A percentile compares a stretch with the other conserved stretches of the same genome.
Evolutionary conservation across 2,113 vertebrate genomes (phyloP).

Genomic region (Pao palembangensis): DNA sequence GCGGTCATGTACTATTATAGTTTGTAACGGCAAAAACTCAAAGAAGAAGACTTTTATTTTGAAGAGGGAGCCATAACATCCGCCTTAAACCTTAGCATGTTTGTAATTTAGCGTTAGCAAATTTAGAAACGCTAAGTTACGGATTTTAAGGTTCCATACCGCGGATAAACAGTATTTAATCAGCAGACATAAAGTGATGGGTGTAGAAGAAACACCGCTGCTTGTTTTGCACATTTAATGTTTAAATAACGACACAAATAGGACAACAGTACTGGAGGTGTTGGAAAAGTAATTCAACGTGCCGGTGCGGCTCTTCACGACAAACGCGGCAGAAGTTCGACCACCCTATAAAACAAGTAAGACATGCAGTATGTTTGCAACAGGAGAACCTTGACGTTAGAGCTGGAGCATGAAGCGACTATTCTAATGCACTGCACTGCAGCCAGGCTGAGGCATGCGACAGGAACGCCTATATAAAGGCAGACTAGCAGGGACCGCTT

Average conservation of each 20-base stretch:
- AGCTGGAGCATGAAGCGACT: too few species aligned
- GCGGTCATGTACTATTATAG: too few species aligned
- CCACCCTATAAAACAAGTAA: constrained; percentile 4
- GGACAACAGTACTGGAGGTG: not conserved
- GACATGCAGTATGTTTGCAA: not conserved
- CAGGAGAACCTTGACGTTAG: too few species aligned
- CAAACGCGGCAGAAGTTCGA: constrained; percentile 1
- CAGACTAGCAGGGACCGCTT: too few species aligned
- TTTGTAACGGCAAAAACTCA: too few species aligned
- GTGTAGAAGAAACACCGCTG: not conserved
- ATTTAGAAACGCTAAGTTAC: constrained; percentile 13
- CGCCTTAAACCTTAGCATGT: too few species aligned
- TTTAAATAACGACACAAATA: not conserved
- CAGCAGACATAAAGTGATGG: not conserved
- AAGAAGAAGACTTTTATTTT: constrained; percentile 35
- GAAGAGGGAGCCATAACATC: constrained; percentile 1
- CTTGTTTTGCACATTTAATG: not conserved
- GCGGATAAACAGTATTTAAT: not conserved
- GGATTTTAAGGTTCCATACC: not conserved
- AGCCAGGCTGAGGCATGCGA: too few species aligned
- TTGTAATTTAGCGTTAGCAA: not conserved
- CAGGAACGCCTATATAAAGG: too few species aligned
- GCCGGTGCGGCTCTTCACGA: not conserved
- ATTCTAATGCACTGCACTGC: too few species aligned
- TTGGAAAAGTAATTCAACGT: not conserved